phyloP scores from a whole-genome alignment of 1,140 invertebrate species.

The Idris sp. region DNA sequence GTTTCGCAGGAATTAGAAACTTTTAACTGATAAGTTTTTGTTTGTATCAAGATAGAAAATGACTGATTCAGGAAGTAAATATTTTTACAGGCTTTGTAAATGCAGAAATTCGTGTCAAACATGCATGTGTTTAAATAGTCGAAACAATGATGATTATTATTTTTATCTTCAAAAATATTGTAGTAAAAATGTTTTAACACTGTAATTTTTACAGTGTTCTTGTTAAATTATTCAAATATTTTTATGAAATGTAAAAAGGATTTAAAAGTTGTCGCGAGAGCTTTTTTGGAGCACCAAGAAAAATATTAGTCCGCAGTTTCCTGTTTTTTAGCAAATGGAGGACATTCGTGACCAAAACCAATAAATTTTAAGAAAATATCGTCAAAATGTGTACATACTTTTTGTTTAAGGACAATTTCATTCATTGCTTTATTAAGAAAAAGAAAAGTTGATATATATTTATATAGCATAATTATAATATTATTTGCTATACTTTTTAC shows the following conservation, averaged over 20 bases:
- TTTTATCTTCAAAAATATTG: too few relatives aligned
- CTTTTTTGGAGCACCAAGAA: constrained; percentile 16
- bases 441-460: background rate
- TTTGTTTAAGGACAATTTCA: constrained; percentile 6
- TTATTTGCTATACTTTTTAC: too few relatives aligned
- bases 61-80: too few relatives aligned
- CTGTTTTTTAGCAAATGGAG: constrained; percentile 25
- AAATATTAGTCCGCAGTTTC: constrained; percentile 26
- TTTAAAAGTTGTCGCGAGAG: background rate
- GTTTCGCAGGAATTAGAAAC: too few relatives aligned
- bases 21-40: too few relatives aligned
- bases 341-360: constrained; percentile 34
- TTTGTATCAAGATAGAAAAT: too few relatives aligned
- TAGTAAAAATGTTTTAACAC: too few relatives aligned
- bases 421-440: constrained; percentile 1
- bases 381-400: constrained; percentile 16
- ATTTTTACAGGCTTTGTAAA: too few relatives aligned
- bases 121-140: too few relatives aligned
- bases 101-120: too few relatives aligned
- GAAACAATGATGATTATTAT: too few relatives aligned
- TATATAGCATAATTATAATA: background rate
- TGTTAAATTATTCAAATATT: constrained; percentile 27
- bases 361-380: constrained; percentile 47
- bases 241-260: constrained; percentile 2
- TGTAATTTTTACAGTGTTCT: too few relatives aligned